Conservation (phyloP, 1,140 invertebrate genomes). For the Hestina assimilis region DNA sequence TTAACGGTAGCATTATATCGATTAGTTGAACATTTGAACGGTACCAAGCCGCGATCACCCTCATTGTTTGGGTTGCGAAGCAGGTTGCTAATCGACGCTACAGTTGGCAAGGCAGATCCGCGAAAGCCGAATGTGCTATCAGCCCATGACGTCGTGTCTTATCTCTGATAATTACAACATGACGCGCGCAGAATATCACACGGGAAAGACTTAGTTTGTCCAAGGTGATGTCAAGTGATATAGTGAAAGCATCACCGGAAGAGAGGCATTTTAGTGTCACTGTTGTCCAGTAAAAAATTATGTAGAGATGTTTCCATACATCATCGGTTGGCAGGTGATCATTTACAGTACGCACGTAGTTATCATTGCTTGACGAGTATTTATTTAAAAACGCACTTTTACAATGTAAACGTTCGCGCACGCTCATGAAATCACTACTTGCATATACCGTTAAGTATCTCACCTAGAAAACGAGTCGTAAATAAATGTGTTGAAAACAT, state of each 20-base stretch:
- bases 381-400: constrained; percentile 50
- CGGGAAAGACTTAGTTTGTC: constrained; percentile 26
- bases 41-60: constrained; percentile 71
- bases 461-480: not conserved
- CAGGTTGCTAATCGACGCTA: constrained; percentile 65
- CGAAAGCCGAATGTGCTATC: constrained; percentile 49
- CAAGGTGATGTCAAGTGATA: constrained; percentile 16
- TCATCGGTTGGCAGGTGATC: constrained; percentile 72
- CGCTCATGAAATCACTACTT: constrained; percentile 36
- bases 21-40: constrained; percentile 49
- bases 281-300: constrained; percentile 6
- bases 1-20: constrained; percentile 52
- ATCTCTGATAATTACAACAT: constrained; percentile 22
- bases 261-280: not conserved
- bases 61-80: constrained; percentile 69
- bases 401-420: constrained; percentile 50
- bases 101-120: constrained; percentile 52
- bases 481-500: not conserved
- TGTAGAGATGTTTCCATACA: constrained; percentile 70
- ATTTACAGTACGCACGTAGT: constrained; percentile 45
- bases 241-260: constrained; percentile 5
- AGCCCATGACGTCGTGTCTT: constrained; percentile 32
- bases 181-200: constrained; percentile 19
- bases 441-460: constrained; percentile 20
- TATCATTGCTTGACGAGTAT: constrained; percentile 39